Conservation (phyloP, 2,113 vertebrate genomes). For the Pterocles burchelli region DNA sequence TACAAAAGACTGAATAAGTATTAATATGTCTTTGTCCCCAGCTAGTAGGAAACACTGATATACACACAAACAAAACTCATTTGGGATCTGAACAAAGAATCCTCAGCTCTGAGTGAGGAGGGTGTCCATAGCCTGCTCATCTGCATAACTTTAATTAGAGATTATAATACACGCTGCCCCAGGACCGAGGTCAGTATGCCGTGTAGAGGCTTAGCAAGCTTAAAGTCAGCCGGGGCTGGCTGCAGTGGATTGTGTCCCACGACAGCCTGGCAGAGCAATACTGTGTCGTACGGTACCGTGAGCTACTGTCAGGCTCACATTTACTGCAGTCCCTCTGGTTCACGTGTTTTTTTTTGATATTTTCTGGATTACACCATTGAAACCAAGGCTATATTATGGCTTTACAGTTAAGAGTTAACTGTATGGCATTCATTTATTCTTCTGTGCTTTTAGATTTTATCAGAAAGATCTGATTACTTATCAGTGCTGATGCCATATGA, state of each 20-base stretch:
- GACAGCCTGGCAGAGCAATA: background rate
- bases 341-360: background rate
- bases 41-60: constrained; percentile 16
- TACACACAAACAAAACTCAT: constrained; percentile 51
- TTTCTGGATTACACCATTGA: background rate
- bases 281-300: rapidly evolving
- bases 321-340: background rate
- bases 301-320: background rate
- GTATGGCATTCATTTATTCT: background rate
- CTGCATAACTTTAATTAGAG: background rate
- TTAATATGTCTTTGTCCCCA: constrained; percentile 50
- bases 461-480: constrained; percentile 65
- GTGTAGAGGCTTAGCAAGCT: background rate
- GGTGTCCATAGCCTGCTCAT: background rate
- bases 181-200: background rate
- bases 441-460: constrained; percentile 44
- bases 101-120: background rate
- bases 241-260: background rate
- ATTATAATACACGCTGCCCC: background rate
- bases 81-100: constrained; percentile 36
- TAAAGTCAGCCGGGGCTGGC: background rate
- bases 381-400: background rate
- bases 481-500: constrained; percentile 56
- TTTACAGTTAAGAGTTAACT: constrained; percentile 38
- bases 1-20: constrained; percentile 60